Conservation (phyloP, 1,140 invertebrate genomes). For the Pantala flavescens region DNA sequence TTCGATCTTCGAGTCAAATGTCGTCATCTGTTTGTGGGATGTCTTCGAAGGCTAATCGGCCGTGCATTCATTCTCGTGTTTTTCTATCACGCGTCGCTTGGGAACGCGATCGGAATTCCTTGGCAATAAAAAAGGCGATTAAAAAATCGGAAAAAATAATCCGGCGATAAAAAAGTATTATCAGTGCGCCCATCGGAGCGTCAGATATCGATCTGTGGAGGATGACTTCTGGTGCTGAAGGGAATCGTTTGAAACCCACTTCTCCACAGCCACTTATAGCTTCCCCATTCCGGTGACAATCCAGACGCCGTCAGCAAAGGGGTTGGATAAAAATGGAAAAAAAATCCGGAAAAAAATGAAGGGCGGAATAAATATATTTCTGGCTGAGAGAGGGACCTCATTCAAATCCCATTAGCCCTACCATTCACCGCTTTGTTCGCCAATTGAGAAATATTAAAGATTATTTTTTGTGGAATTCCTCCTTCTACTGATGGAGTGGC, state of each 20-base stretch:
- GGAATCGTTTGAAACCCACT: background rate
- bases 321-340: background rate
- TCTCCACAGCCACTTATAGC: background rate
- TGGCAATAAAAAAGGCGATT: too few relatives aligned
- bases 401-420: background rate
- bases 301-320: background rate
- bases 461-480: background rate
- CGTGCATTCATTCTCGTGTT: too few relatives aligned
- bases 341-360: background rate
- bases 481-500: too few relatives aligned
- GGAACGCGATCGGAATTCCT: too few relatives aligned
- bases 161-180: too few relatives aligned
- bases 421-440: background rate
- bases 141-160: too few relatives aligned
- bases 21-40: too few relatives aligned
- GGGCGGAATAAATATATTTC: conserved; percentile 1
- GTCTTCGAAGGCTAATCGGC: too few relatives aligned
- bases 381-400: background rate
- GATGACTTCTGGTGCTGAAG: background rate
- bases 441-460: background rate
- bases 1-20: too few relatives aligned
- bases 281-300: conserved; percentile 4
- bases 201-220: background rate
- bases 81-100: too few relatives aligned
- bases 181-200: too few relatives aligned